These are phyloP conservation scores for Caenorhabditis tropicalis DNA, from an alignment of 1,140 invertebrate species.

Conservation along the genomic window DNA sequence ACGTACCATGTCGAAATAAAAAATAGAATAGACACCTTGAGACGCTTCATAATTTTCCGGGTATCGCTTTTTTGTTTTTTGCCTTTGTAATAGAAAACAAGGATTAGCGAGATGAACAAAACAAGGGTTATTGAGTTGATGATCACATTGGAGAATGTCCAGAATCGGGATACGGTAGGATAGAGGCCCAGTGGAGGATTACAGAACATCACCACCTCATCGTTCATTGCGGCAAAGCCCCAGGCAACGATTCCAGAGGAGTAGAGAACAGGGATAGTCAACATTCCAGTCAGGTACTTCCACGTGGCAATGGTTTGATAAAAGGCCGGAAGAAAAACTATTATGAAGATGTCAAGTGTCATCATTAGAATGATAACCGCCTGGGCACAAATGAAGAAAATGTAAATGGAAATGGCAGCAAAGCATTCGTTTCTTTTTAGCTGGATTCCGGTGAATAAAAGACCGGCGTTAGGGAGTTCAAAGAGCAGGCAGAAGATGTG, in stretches of 20 bases:
- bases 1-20: slow-evolving; percentile 29
- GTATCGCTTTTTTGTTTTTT: slow-evolving; percentile 36
- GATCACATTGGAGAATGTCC: slow-evolving; percentile 25
- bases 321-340: neutral
- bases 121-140: slow-evolving; percentile 14
- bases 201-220: slow-evolving; percentile 30
- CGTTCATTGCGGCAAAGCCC: slow-evolving; percentile 3
- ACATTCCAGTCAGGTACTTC: neutral
- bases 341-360: slow-evolving; percentile 4
- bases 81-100: slow-evolving; percentile 2
- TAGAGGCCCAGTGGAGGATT: slow-evolving; percentile 29
- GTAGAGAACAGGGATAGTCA: neutral
- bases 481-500: slow-evolving; percentile 9
- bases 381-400: slow-evolving; percentile 28
- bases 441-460: slow-evolving; percentile 13
- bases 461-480: slow-evolving; percentile 1
- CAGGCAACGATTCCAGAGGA: neutral
- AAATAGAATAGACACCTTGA: neutral
- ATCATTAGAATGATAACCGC: slow-evolving; percentile 15
- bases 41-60: slow-evolving; percentile 8
- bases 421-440: slow-evolving; percentile 9
- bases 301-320: neutral
- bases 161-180: neutral
- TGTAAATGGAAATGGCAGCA: neutral
- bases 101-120: neutral